phyloP scores from a whole-genome alignment of 2,113 vertebrate genomes.

The Anarrhichthys ocellatus region DNA sequence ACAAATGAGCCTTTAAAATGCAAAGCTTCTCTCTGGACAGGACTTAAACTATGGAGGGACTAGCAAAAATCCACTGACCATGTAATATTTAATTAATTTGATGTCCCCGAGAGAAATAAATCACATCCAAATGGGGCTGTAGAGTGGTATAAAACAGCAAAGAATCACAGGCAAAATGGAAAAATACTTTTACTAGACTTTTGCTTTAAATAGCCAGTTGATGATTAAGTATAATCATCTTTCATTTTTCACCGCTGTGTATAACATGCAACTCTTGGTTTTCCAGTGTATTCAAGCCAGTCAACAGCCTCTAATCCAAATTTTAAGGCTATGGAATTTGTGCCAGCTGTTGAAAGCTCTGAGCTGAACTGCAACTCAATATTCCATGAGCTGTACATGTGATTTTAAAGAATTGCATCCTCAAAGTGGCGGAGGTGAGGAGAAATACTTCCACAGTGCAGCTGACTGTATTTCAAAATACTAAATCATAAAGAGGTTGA shows the following conservation, averaged over 20 bases:
- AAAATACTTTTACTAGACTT: constrained; percentile 18
- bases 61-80: constrained; percentile 32
- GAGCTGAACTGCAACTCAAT: constrained; percentile 16
- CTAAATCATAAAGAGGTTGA: neutral
- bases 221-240: constrained; percentile 34
- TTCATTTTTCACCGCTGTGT: constrained; percentile 24
- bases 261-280: constrained; percentile 9
- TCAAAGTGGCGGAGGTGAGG: neutral
- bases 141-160: constrained; percentile 7
- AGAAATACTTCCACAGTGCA: neutral
- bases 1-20: constrained; percentile 12
- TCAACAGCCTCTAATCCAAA: constrained; percentile 26
- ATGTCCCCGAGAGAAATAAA: constrained; percentile 29
- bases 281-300: constrained; percentile 13
- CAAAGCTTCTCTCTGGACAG: constrained; percentile 19
- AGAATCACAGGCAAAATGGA: constrained; percentile 11
- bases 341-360: constrained; percentile 19
- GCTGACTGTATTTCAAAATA: constrained; percentile 15
- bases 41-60: constrained; percentile 36
- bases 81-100: constrained; percentile 39
- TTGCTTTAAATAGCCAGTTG: constrained; percentile 30
- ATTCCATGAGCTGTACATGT: neutral
- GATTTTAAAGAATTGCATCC: neutral
- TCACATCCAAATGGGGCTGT: constrained; percentile 1
- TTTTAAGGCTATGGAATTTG: constrained; percentile 2